Percentiles rank a stretch among this genome's conserved stretches.
These are phyloP conservation scores for Cuculus canorus DNA, from an alignment of 2,797 vertebrate genomes.

Conservation along the genomic window DNA sequence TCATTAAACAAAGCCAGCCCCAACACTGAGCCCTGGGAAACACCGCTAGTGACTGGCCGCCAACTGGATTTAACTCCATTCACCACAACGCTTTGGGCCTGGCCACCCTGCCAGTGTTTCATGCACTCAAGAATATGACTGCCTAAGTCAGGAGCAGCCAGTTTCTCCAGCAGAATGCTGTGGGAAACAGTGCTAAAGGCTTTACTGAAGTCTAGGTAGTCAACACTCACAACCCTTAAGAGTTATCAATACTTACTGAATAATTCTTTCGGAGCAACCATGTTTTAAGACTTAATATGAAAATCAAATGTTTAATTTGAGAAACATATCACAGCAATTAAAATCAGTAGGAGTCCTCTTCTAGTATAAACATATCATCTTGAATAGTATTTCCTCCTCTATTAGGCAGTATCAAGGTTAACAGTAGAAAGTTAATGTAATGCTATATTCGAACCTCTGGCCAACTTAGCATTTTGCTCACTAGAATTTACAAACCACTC, in stretches of 20 bases:
- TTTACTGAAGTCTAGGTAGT: no score
- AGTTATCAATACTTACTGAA: neutral
- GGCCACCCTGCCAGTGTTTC: no score
- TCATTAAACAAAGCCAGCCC: no score
- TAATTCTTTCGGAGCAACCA: slow-evolving; percentile 39
- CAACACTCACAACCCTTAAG: neutral
- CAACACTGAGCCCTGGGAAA: no score
- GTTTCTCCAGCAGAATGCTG: no score
- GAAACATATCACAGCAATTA: slow-evolving; percentile 68
- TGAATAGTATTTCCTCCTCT: slow-evolving; percentile 38
- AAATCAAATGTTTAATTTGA: slow-evolving; percentile 71
- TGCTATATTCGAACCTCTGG: slow-evolving; percentile 25
- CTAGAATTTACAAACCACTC: neutral
- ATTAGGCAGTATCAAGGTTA: slow-evolving; percentile 41
- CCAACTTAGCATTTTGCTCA: neutral
- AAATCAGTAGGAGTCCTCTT: slow-evolving; percentile 64
- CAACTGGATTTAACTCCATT: no score
- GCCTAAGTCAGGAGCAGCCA: no score
- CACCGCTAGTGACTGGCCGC: no score
- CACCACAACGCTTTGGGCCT: no score
- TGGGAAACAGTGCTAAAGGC: no score
- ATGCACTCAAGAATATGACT: no score
- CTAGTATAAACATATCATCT: slow-evolving; percentile 56
- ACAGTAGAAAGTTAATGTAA: slow-evolving; percentile 12
- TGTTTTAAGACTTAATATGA: slow-evolving; percentile 48